phyloP scores from a whole-genome alignment of 1,140 invertebrate species.

The Pseudomyrmex cubaensis region DNA sequence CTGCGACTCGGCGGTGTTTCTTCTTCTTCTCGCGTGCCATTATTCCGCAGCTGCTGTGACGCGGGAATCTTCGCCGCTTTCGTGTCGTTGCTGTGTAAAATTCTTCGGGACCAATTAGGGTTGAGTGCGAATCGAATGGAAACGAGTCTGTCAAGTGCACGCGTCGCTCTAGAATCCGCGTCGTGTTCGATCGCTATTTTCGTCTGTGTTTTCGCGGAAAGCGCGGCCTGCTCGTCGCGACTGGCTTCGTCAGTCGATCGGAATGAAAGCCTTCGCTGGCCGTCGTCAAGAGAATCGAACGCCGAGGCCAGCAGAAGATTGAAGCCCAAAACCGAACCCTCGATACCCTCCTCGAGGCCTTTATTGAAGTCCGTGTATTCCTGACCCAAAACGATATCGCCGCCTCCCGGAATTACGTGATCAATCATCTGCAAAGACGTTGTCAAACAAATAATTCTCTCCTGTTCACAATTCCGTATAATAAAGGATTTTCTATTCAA shows the following conservation, averaged over 20 bases:
- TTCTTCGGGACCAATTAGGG: constrained; percentile 40
- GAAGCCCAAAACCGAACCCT: constrained; percentile 89
- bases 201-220: constrained; percentile 3
- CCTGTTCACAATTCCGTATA: background rate
- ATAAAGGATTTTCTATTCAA: background rate
- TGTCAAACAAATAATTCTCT: background rate
- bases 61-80: background rate
- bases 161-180: background rate
- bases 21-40: background rate
- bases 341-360: constrained; percentile 87
- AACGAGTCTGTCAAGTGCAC: constrained; percentile 6
- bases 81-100: background rate
- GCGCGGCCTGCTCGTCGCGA: background rate
- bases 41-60: background rate
- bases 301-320: constrained; percentile 87
- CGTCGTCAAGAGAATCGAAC: constrained; percentile 73
- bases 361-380: constrained; percentile 89
- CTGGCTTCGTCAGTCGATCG: background rate
- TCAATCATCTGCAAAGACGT: constrained; percentile 83
- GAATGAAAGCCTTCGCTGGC: background rate
- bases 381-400: constrained; percentile 89
- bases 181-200: constrained; percentile 4
- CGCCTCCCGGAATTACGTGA: constrained; percentile 85
- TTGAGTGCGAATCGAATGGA: background rate
- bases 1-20: background rate